Base-by-base conservation (phyloP, 1,140 invertebrate genomes). In the Drosophila pallidifrons region DNA sequence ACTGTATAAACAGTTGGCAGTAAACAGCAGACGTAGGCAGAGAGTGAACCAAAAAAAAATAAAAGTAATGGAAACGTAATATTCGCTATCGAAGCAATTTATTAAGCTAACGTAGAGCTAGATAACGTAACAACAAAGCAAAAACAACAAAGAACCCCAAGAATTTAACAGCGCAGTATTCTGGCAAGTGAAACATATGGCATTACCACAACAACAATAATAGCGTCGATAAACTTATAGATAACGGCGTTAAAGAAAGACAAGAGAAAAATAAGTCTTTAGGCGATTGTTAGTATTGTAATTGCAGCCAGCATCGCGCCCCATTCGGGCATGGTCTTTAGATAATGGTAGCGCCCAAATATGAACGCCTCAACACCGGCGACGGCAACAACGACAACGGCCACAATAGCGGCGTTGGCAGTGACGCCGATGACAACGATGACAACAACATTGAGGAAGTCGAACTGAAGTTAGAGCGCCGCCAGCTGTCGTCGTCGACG, bases 1-100 rank as follows among this genome's bases (percentile, higher is more conserved):
- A 57, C 63, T 82, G 76, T 75, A 81, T 88, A 87, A 88, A 88
- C 83, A 88, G 83, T 82, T 86, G 82, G 74, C 79, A 65, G 67
- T 67, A 75, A 45, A 41, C 38, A 63, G 52, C 11, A 41, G 47
- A 52, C 64, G 65, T 65, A 79, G 55, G 49, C 45, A 79, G 41
- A 73, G 69, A 64, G 25, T 38, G 35, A 38, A 16, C 6, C 32
- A 30, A 45, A n/a, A 30, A 41, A 41, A 45, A 11, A 61, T 28
- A 47, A 38, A 51, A 59, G 79, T 25, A 25, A 74, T 73, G 66
- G 51, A 66, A 68, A 54, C 60, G 76, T 74, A 77, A 77, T 70
- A 76, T 49, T 49, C 16, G 46, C 64, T 67, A 57, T 57, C 54
- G 54, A 58, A 67, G 15, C 46, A 65, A 59, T 54, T 16, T 13